A percentile compares a stretch with the other conserved stretches of the same genome.
Conservation (phyloP, 2,113 vertebrate genomes). For the Vidua chalybeata region DNA sequence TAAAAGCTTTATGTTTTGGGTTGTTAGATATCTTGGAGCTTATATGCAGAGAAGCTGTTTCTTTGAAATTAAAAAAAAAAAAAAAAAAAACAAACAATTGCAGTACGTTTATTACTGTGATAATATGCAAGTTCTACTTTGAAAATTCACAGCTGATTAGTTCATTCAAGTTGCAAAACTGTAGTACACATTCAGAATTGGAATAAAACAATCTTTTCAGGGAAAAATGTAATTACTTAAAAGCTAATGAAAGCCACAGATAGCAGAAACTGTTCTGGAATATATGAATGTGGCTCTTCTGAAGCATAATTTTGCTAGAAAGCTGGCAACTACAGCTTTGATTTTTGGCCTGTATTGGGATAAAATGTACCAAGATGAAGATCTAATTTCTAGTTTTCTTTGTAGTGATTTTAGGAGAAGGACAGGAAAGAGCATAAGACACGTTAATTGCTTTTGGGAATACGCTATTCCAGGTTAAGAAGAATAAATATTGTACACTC, state of each 20-base stretch:
- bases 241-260: neutral
- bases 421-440: neutral
- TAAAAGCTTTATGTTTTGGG: neutral
- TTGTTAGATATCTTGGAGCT: neutral
- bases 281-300: neutral
- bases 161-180: neutral
- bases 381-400: neutral
- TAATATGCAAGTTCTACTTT: neutral
- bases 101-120: neutral
- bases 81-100: too few species aligned
- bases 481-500: conserved; percentile 27
- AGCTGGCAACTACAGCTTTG: neutral
- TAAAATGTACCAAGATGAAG: neutral
- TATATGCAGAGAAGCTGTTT: neutral
- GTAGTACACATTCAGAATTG: neutral
- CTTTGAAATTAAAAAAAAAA: neutral
- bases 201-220: neutral
- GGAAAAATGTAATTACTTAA: neutral
- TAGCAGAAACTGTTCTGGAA: neutral
- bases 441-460: conserved; percentile 45
- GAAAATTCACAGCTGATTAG: neutral
- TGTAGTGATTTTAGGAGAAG: neutral
- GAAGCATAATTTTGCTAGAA: neutral
- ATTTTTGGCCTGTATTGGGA: neutral
- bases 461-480: neutral